Base-by-base conservation (phyloP, 2,888 invertebrate species). In the Melipona bicolor region DNA sequence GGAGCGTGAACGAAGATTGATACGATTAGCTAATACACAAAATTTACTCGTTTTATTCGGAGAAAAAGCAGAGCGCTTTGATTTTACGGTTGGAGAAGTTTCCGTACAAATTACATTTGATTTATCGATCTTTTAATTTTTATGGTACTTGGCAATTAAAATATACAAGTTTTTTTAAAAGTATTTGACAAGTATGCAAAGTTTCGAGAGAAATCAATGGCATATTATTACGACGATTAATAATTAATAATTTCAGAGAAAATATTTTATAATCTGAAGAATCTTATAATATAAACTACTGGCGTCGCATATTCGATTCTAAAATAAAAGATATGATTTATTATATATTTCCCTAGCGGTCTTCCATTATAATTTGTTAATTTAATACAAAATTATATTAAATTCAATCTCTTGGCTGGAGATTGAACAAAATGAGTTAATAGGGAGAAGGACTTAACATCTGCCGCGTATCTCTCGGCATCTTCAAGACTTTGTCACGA, bases 1-100 rank as follows among this genome's bases (percentile, higher is more conserved):
- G 77, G 59, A 77, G 52, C 65, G 77, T 59, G 65, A 77, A 80
- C 65, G 64, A 56, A 70, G 77, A 80, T 80, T 71, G 65, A 71
- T 80, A 71, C 59, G 77, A 77, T 77, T 71, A 52, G 65, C n/a
- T 71, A 52, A 71, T 36, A 15, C 56, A 50, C n/a, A 27, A 49
- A 11, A 49, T 72, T 64, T 9, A 36, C 6, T 13, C 13, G 13
- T 43, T 43, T 61, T 65, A 65, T 73, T 65, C 49, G 5, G 15
- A 15, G n/a, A 56, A 56, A 56, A 49, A n/a, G 32, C 21, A 32
- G 17, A 4, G 4, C 27, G 17, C 32, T 4, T 19, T 27, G 21
- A 17, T 27, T 32, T 43, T 19, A 32, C 4, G 11, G 21, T 27
- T 32, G 19, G 24, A 24, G 17, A 61, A 61, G 61, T 61, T 24